Conservation (phyloP, 2,113 vertebrate species). For the Otus sunia region DNA sequence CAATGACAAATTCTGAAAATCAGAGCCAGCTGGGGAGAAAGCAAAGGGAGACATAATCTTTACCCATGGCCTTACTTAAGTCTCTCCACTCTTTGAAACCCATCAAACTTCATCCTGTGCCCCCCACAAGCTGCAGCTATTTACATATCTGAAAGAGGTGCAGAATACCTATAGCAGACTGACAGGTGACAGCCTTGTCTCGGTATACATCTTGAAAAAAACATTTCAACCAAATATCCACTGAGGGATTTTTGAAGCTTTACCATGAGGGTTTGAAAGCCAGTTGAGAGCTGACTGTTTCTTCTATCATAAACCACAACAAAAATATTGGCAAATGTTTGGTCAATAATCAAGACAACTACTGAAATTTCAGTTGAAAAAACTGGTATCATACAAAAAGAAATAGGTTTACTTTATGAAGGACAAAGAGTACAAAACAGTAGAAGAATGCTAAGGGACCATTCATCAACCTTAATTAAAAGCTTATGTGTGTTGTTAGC, state of each 20-base stretch:
- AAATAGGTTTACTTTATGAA: not conserved
- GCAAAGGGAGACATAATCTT: not conserved
- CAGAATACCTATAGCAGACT: not conserved
- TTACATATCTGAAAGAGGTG: rapidly evolving
- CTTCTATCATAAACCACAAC: not conserved
- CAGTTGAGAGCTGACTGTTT: not conserved
- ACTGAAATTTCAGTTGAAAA: not conserved
- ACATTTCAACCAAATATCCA: not conserved
- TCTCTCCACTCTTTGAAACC: not conserved
- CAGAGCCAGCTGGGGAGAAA: not conserved
- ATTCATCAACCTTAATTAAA: not conserved
- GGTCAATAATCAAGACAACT: not conserved
- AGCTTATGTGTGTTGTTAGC: not conserved
- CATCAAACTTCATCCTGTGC: not conserved
- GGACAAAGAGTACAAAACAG: not conserved
- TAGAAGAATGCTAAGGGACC: not conserved
- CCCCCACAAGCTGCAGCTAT: not conserved
- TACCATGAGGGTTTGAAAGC: not conserved
- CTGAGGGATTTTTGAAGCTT: not conserved
- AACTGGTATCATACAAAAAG: not conserved
- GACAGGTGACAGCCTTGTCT: not conserved
- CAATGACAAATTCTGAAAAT: not conserved
- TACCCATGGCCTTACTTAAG: not conserved
- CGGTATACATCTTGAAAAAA: not conserved
- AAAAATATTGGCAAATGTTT: not conserved